Evolutionary conservation across 1,140 invertebrate species (phyloP), one percentile per base, ranked within the genome.

Genomic region (Philotrypesis tridentata): DNA sequence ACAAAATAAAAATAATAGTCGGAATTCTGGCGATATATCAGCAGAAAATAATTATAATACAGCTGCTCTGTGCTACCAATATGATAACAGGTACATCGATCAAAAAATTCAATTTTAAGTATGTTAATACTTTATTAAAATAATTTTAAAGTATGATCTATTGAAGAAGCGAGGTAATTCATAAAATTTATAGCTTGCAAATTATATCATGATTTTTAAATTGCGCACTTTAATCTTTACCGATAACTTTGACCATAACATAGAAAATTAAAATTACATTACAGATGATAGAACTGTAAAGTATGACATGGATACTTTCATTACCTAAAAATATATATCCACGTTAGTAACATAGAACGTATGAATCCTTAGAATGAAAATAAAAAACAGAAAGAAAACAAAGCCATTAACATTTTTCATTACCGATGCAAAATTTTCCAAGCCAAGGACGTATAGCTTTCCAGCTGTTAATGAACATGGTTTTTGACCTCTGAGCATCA

Each of bases 281-380:
- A 73, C 29, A 12, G 71, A 73, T 5, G 71, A 43, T 43, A 73
- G 37, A 25, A 73, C 40, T 25, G 71, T 73, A n/a, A 73, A 73
- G 14, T 73, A 73, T 8, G 71, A 73, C 71, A 73, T 73, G 40
- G 37, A 73, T 23, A 48, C 40, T 23, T 73, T 73, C 33, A 73
- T 27, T 12, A 73, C 33, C 71, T 73, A 37, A 40, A 73, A 73
- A 11, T 7, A 27, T 7, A 27, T 8, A 11, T 23, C 21, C 17
- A 7, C 21, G 6, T 55, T 6, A 55, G 3, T 55, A 55, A 55
- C 37, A 73, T 25, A 40, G 14, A 2, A 27, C 9, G 1, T 2
- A 25, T 48, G n/a, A 55, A 14, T 55, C 5, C 3, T 27, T 63
- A 25, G n/a, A 72, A 48, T 4, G 33, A 2, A 21, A 23, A 8